Evolutionary conservation across 2,113 vertebrate genomes (phyloP), one percentile per base, ranked within the genome.

Genomic region (Urocynchramus pylzowi): DNA sequence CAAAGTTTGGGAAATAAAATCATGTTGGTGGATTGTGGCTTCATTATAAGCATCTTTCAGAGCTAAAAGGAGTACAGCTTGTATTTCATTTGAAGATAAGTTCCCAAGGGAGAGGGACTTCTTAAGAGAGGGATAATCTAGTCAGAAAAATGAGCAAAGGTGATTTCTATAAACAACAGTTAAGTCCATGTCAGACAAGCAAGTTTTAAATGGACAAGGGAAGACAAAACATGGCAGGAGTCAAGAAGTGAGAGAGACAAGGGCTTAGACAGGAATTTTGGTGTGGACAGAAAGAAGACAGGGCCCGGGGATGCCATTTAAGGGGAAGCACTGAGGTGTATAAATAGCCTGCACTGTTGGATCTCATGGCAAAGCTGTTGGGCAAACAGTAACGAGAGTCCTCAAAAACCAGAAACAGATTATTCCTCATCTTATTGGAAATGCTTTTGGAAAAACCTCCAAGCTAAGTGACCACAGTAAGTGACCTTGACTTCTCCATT

Each of bases 261-360:
- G 70, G 57, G 61, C 61, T 80, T 41, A 56, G 90, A 61, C 57
- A 45, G 67, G 54, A 92, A 60, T 78, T 90, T 53, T 91, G 54
- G 75, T 90, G 82, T 57, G 82, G 75, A 41, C 78, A 90, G 87
- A 94, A 82, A 73, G 82, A 89, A 16, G 57, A 71, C 88, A 85
- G 92, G 53, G 73, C 88, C 73, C n/a, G 2, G 35, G 27, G 57
- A 76, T 27, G 53, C 94, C 78, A 85, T 91, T 79, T 92, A 88
- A 96, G 92, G 95, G 69, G 83, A 90, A 76, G 88, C 57, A 79
- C 13, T 13, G 52, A 85, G 49, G 88, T 69, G 59, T 86, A 97
- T 85, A 94, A 95, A 92, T 94, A 97, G 93, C 94, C 69, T 33
- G 11, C 39, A 39, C 0, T 4, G 18, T 2, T 59, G 75, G 70